Conservation (phyloP, 2,113 vertebrate species). For the Caracal caracal region DNA sequence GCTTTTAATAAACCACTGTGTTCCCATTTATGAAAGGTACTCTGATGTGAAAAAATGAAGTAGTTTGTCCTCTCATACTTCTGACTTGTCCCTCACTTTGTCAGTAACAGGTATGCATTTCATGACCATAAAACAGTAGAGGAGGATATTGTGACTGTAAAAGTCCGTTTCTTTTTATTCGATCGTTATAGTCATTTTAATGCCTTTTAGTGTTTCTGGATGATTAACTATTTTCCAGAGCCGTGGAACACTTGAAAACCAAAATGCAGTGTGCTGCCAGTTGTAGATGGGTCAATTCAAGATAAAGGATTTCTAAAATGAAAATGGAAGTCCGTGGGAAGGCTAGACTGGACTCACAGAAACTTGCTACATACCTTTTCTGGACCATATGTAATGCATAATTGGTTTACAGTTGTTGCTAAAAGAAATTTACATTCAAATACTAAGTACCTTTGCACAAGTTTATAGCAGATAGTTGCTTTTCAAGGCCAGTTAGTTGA, state of each 20-base stretch:
- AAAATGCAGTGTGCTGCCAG: not conserved
- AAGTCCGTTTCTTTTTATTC: not conserved
- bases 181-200: not conserved
- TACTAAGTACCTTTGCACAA: slow-evolving; percentile 7
- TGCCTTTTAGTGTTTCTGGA: slow-evolving; percentile 25
- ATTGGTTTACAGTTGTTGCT: slow-evolving; percentile 27
- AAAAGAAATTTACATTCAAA: slow-evolving; percentile 7
- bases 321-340: slow-evolving; percentile 13
- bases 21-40: not conserved
- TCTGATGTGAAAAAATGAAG: slow-evolving; percentile 33
- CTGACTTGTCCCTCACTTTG: not conserved
- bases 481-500: slow-evolving; percentile 20
- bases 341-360: not conserved
- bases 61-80: not conserved
- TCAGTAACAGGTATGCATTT: not conserved
- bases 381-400: not conserved
- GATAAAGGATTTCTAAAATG: not conserved
- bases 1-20: not conserved
- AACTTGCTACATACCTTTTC: not conserved
- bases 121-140: not conserved
- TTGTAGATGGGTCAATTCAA: slow-evolving; percentile 23
- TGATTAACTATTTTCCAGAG: slow-evolving; percentile 50
- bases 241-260: slow-evolving; percentile 10
- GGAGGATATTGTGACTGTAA: not conserved
- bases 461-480: not conserved